Evolutionary conservation across 2,113 vertebrate species (phyloP).

Genomic region (Cavia aperea): DNA sequence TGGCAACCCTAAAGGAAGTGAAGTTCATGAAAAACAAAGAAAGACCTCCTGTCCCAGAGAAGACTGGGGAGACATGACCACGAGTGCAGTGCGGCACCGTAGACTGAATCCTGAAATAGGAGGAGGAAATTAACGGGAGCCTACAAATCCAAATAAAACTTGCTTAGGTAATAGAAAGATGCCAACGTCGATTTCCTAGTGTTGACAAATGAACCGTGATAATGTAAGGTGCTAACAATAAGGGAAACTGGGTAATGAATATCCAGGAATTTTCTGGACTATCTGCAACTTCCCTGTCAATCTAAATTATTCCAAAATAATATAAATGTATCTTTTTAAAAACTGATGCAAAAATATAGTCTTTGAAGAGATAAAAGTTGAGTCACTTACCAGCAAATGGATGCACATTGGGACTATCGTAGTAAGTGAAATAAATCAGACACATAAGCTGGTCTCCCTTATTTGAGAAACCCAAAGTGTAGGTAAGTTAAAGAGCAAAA

Average conservation of each 20-base stretch:
- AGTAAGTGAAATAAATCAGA: background rate
- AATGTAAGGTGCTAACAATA: background rate
- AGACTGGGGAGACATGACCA: background rate
- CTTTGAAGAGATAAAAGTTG: background rate
- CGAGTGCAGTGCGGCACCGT: background rate
- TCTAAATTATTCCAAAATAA: background rate
- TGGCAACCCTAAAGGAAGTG: background rate
- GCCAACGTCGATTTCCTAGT: background rate
- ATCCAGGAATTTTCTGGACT: background rate
- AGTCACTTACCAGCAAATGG: background rate
- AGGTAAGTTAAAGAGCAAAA: background rate
- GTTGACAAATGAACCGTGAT: background rate
- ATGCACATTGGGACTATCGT: background rate
- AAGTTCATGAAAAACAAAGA: background rate
- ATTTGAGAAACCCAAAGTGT: background rate
- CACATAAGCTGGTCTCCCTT: background rate
- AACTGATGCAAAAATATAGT: conserved; percentile 1
- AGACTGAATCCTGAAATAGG: background rate
- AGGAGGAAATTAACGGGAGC: background rate
- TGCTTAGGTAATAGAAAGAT: background rate
- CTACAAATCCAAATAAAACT: background rate
- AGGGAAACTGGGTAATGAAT: background rate
- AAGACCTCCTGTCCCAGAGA: background rate
- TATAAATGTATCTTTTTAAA: background rate
- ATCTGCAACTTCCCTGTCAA: background rate